Evolutionary conservation across 2,797 vertebrate genomes (phyloP), one percentile per base, ranked within the genome.

Genomic region (Rousettus madagascariensis): DNA sequence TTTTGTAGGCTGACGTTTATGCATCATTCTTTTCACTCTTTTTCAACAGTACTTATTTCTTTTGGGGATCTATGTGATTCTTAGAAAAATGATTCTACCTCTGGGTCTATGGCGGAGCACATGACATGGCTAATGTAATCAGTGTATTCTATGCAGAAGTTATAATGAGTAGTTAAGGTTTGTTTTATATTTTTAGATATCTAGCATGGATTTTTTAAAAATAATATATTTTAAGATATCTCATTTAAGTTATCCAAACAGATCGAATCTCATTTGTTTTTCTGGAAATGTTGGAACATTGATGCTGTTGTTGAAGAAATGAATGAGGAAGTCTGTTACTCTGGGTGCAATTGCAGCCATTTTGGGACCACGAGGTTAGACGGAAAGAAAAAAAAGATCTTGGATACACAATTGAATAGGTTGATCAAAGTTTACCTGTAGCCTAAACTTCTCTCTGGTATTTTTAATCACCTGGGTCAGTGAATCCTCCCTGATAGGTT

Each of bases 391-490:
- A 59, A 26, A 59, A 26, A 36, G 30, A 68, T 49, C 20, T 74
- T 69, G 26, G 16, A n/a, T 90, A 12, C 55, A 11, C 57, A 86
- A 41, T 17, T 93, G 38, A 87, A 13, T 80, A 71, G 17, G 22
- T 59, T 51, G 51, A 71, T 77, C 53, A 87, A 66, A 8, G 7
- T 59, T 80, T 72, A 85, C n/a, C 1, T 13, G 24, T n/a, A 82
- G 4, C 43, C 28, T 92, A 53, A 4, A 4, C 19, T 51, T 90
- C 17, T 20, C 13, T 74, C 8, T 68, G 57, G 19, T 46, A 61
- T 93, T 92, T 93, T 93, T 75, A 80, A 79, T 87, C 65, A 71
- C 22, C 6, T 30, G 30, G 68, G 38, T 43, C 68, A 94, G 72
- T 57, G 68, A 85, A 46, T 51, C 4, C 17, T 86, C n/a, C 19